Base-by-base conservation (phyloP, 2,888 invertebrate species). In the Drosophila conformis region DNA sequence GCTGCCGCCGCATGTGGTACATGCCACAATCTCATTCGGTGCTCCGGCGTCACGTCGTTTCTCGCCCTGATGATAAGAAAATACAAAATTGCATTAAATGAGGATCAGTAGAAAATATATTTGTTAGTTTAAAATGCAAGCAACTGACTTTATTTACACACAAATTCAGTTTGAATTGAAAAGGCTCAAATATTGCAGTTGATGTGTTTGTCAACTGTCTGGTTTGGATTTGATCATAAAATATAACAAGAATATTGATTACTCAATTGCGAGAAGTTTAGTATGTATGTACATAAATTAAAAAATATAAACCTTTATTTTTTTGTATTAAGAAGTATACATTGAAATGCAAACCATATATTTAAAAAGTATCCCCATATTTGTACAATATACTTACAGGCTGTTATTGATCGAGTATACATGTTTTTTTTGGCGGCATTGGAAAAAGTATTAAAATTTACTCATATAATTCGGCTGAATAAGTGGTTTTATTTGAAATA, bases 21-120 rank as follows among this genome's bases (percentile, higher is more conserved):
- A 97, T 76, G 97, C 95, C 72, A 97, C 96, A 88, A 97, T 95
- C 93, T 97, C 97, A 90, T 97, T 96, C 69, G 96, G 96, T 81
- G 96, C 95, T 78, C 95, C 94, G 63, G 96, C 95, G 91, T 97
- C 97, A 87, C 97, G 95, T 94, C 97, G 97, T 94, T 97, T 97
- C 94, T 97, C 96, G 91, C 96, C 97, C 97, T 97, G 95, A 80
- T 88, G 87, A 91, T 83, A 89, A 91, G 21, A 89, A 80, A 91
- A 89, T 27, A 29, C 80, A 90, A 10, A 0, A 33, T 84, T 29
- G 81, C 49, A 64, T 84, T 82, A 82, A 76, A 79, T 79, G 25
- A 36, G 18, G 21, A 8, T 46, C 49, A 64, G 21, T 40, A 33
- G 6, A 68, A 36, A 40, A 27, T 27, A 40, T 10, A 10, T 15